A percentile compares a stretch with the other conserved stretches of the same genome.
phyloP scores from a whole-genome alignment of 2,797 vertebrate species.

The Brotogeris chrysoptera region DNA sequence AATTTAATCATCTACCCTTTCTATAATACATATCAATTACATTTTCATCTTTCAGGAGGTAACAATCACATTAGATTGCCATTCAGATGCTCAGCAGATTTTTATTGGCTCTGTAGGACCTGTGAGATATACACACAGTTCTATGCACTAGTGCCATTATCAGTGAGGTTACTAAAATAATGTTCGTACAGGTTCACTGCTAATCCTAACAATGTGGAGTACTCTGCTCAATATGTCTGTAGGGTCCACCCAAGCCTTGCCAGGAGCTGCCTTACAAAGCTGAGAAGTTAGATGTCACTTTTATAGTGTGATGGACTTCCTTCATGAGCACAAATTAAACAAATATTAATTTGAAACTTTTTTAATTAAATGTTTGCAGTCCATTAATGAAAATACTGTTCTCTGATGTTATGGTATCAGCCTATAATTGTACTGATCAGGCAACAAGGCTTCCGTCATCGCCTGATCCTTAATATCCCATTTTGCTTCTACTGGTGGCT shows the following conservation, averaged over 20 bases:
- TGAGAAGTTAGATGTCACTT: not conserved
- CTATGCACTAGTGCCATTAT: not conserved
- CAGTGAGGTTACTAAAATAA: not conserved
- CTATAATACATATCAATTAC: not conserved
- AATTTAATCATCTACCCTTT: not conserved
- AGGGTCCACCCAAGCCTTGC: not conserved
- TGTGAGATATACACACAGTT: not conserved
- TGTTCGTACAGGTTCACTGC: rapidly evolving
- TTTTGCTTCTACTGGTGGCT: not conserved
- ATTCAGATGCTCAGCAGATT: not conserved
- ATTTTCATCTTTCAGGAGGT: not conserved
- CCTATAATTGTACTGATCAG: not conserved
- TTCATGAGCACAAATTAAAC: not conserved
- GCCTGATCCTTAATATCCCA: not conserved
- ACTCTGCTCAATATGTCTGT: not conserved
- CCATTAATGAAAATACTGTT: not conserved
- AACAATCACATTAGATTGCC: not conserved
- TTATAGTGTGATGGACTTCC: not conserved
- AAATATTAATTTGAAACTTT: not conserved
- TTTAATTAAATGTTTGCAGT: not conserved
- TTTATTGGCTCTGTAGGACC: not conserved
- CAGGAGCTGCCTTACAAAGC: not conserved
- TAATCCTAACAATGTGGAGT: not conserved
- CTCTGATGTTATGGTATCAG: not conserved
- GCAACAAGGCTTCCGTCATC: not conserved